Base-by-base conservation (phyloP, 1,140 invertebrate genomes). In the Tetragnatha versicolor region DNA sequence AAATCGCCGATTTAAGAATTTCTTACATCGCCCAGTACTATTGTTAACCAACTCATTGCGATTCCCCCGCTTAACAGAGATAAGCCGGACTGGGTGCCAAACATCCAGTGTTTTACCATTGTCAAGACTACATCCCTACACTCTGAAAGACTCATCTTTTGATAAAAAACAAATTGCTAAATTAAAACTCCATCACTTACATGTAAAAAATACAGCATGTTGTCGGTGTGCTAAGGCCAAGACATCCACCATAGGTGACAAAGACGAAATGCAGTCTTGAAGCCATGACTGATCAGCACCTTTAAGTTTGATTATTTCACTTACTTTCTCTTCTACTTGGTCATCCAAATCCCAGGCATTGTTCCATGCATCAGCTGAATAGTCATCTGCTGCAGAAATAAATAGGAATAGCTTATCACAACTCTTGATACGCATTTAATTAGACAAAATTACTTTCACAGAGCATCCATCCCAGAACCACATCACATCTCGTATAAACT, bases 241-340 rank as follows among this genome's bases (percentile, higher is more conserved):
- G 39, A 93, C 81, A 84, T 93, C 93, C 49, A 90, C 90, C 69
- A 90, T 90, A 27, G 91, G 91, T 29, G 91, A 93, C n/a, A 92
- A 82, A n/a, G 92, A 90, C 60, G 93, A 85, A 60, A 89, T 84
- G 83, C 92, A 90, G 37, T 89, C 88, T 81, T 91, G 90, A n/a
- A 94, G 84, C 93, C 93, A 94, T 55, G 84, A 83, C 31, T 82
- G 80, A 25, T 79, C 72, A 33, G 33, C 69, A 20, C 66, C 53
- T 60, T 79, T 79, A 9, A 68, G 47, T 20, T 53, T 82, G 9
- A 81, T 79, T 29, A 37, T 65, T 42, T 81, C 82, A 69, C 81
- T 82, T 10, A 60, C 60, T 25, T 55, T 65, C 20, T 25, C 45
- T 60, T 60, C 72, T 25, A 12, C 14, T 60, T 47, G 51, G 4